These are phyloP conservation scores for Drosophila arawakana DNA, from an alignment of 1,140 invertebrate species.

Conservation along the genomic window DNA sequence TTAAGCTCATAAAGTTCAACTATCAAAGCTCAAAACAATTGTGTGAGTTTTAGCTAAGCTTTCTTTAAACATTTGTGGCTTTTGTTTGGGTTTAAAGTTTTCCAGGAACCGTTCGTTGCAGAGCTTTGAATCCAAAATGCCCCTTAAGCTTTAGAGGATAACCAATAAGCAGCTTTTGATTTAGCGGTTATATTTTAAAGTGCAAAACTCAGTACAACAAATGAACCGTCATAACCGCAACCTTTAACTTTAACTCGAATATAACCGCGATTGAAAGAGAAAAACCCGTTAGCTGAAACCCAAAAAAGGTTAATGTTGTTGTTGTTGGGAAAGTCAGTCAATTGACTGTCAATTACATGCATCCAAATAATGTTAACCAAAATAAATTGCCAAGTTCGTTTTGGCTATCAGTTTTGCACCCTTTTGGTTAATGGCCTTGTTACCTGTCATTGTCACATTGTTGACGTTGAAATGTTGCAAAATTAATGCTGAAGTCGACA, in stretches of 20 bases:
- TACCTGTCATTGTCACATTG: conserved; percentile 40
- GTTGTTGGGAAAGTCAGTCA: conserved; percentile 19
- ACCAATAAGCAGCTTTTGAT: background rate
- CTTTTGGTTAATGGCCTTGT: conserved; percentile 18
- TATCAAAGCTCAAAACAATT: background rate
- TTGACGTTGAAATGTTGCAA: conserved; percentile 54
- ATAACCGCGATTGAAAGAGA: background rate
- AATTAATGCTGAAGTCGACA: conserved; percentile 65
- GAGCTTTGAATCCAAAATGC: background rate
- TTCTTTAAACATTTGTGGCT: background rate
- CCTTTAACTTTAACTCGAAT: background rate
- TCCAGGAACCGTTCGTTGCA: background rate
- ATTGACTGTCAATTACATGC: conserved; percentile 41
- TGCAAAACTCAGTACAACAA: background rate
- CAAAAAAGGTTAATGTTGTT: no score
- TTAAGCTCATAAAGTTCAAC: background rate
- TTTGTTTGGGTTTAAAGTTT: background rate
- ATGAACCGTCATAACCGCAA: conserved; percentile 18
- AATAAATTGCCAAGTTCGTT: background rate
- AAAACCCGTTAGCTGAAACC: background rate
- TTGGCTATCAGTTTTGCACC: background rate
- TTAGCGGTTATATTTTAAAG: conserved; percentile 18
- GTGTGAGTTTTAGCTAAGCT: background rate
- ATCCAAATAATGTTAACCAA: conserved; percentile 23
- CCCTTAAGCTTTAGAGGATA: background rate